These are phyloP conservation scores for Decapterus maruadsi DNA, from an alignment of 2,797 vertebrate species.

Conservation along the genomic window DNA sequence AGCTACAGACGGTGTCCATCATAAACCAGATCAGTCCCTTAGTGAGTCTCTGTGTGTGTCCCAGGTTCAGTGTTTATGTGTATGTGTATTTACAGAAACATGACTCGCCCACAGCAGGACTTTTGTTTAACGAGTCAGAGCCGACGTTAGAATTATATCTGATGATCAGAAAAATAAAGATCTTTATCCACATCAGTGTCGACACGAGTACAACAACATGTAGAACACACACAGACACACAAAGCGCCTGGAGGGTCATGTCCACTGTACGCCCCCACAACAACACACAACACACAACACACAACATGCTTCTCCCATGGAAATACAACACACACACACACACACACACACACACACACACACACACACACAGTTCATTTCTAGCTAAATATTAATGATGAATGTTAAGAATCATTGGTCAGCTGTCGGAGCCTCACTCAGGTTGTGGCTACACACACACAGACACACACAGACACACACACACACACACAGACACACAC, in stretches of 20 bases:
- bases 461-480: background rate
- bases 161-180: no score
- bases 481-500: background rate
- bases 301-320: background rate
- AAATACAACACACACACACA: background rate
- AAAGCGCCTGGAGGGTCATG: constrained; percentile 3
- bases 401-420: constrained; percentile 37
- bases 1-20: no score
- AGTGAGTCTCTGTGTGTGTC: no score
- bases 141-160: background rate
- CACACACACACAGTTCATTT: constrained; percentile 18
- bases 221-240: constrained; percentile 4
- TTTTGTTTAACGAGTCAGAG: no score
- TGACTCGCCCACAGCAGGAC: no score
- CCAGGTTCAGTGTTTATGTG: no score
- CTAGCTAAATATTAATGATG: constrained; percentile 38
- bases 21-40: no score
- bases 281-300: constrained; percentile 1
- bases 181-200: background rate
- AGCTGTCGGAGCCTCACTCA: constrained; percentile 7
- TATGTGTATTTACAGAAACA: no score
- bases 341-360: constrained; percentile 7
- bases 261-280: constrained; percentile 18
- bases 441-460: background rate
- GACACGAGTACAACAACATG: background rate